Conservation (phyloP, 1,140 invertebrate genomes). For the Dreissena rostriformis region DNA sequence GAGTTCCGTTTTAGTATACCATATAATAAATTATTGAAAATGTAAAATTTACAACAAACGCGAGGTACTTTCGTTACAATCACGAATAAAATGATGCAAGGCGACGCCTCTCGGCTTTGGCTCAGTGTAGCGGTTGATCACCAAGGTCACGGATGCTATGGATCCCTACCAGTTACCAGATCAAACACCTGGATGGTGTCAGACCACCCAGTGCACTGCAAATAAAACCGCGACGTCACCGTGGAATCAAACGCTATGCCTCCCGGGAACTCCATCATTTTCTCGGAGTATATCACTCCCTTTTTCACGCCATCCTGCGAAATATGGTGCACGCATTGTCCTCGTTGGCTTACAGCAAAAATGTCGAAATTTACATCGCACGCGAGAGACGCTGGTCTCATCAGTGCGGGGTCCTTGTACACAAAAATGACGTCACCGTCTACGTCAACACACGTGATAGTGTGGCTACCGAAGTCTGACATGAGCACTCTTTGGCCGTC, state of each 20-base stretch:
- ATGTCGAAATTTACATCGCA: constrained; percentile 20
- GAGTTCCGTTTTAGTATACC: no score
- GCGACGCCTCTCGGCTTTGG: no score
- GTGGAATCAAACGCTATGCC: constrained; percentile 31
- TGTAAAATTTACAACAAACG: no score
- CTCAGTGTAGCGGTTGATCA: no score
- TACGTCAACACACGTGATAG: constrained; percentile 39
- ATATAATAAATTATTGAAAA: no score
- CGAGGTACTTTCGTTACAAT: no score
- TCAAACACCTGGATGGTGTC: constrained; percentile 43
- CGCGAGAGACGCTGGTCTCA: constrained; percentile 27
- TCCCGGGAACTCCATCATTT: constrained; percentile 43
- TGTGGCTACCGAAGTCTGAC: constrained; percentile 45
- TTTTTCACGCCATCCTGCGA: constrained; percentile 19
- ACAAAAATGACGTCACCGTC: constrained; percentile 31
- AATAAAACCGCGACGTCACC: constrained; percentile 15
- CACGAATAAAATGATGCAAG: no score
- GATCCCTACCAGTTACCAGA: background rate
- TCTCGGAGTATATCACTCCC: constrained; percentile 29
- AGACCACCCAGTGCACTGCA: constrained; percentile 52
- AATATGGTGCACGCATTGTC: constrained; percentile 38
- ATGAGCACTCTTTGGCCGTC: constrained; percentile 28
- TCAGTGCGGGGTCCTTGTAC: constrained; percentile 20
- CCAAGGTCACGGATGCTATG: no score
- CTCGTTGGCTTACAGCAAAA: constrained; percentile 38